Base-by-base conservation (phyloP, 2,113 vertebrate species). In the Chaetops frenatus region DNA sequence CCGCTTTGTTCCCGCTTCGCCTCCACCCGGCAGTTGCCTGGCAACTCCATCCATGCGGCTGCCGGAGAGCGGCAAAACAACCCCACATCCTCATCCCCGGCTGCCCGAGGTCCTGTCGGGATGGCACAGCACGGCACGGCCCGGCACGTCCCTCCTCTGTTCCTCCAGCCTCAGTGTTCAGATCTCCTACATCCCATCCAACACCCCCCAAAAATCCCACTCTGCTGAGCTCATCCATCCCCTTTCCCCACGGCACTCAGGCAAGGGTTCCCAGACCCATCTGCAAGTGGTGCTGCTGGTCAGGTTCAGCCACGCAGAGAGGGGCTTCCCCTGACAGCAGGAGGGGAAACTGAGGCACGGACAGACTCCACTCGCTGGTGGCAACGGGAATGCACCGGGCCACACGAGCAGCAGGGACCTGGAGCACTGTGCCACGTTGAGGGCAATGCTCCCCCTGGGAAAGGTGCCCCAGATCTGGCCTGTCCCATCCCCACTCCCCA, bases 1-100 rank as follows among this genome's bases (percentile, higher is more conserved):
- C 79, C 1, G 76, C 88, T 94, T 95, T 94, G 88, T 92, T 97
- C 90, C 97, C 69, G 80, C 94, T 95, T 97, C 84, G 89, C 96
- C 96, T 96, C 95, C 97, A 88, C 96, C 97, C 97, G 40, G 93
- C 60, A 79, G 98, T 98, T 98, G 98, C 98, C 93, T 98, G 97
- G 98, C 97, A 98, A 98, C 98, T 81, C 97, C 91, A 95, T 97
- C 96, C 92, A 31, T 64, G 88, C 87, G 28, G 65, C 86, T 60
- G 65, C 40, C 18, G 47, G 60, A 53, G 86, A 88, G 53, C 80
- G 2, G 77, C 62, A 72, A 83, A 88, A 81, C 23, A 28, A 77
- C 84, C 90, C 70, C 53, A 5, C 15, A 7, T 91, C 81, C 85
- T 70, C 35, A 10, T 66, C 56, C 38, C 28, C 2, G 1, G 44